Evolutionary conservation across 2,888 invertebrate genomes (phyloP).

Genomic region (Tenodera sinensis): DNA sequence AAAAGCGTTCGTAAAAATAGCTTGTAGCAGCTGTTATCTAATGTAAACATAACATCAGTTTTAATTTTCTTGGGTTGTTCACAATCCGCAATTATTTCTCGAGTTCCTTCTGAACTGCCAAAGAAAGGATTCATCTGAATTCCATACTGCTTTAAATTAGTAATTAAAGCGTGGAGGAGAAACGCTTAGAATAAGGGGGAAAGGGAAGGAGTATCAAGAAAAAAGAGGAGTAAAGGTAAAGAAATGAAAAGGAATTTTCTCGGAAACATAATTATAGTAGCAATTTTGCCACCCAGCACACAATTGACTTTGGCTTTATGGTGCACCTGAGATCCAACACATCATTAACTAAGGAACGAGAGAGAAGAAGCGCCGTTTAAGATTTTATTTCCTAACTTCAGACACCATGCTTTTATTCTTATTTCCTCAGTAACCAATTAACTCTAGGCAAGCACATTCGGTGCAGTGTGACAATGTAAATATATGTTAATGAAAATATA

Average conservation of each 20-base stretch:
- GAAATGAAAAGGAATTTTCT: neutral
- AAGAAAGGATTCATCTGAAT: too few relatives aligned
- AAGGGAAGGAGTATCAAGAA: too few relatives aligned
- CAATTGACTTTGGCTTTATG: neutral
- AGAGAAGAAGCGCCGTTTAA: neutral
- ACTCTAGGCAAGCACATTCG: neutral
- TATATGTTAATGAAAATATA: neutral
- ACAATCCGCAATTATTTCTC: too few relatives aligned
- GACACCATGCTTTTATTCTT: neutral
- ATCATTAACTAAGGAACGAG: neutral
- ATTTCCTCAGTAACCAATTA: neutral
- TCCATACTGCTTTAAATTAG: too few relatives aligned
- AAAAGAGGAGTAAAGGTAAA: too few relatives aligned
- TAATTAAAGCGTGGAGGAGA: too few relatives aligned
- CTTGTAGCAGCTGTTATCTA: too few relatives aligned
- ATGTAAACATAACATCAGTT: too few relatives aligned
- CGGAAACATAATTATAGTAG: neutral
- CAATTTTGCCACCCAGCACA: neutral
- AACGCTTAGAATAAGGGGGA: too few relatives aligned
- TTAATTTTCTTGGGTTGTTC: too few relatives aligned
- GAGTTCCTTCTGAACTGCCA: too few relatives aligned
- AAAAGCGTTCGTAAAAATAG: too few relatives aligned
- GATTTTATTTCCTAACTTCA: neutral
- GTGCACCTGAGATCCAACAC: neutral
- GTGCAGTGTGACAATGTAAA: neutral